Base-by-base conservation (phyloP, 2,888 invertebrate genomes). In the Scotopteryx bipunctaria region DNA sequence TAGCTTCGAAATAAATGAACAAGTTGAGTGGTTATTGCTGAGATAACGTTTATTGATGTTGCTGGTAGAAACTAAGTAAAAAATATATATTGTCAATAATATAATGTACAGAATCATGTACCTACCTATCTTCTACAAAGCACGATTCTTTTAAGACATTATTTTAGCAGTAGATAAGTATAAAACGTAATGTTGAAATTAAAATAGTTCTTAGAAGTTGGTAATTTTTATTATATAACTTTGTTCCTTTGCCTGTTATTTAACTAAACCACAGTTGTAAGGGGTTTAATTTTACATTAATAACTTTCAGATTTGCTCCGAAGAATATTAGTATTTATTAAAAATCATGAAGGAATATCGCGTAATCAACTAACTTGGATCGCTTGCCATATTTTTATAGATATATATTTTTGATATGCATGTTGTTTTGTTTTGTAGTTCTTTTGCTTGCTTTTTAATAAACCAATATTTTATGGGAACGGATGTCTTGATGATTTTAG, bases 321-420 rank as follows among this genome's bases (percentile, higher is more conserved):
- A 89, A 89, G 83, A 89, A 89, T 78, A 84, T 90, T 73, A 89
- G 86, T 69, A 90, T 90, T 69, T 90, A 76, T 71, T 90, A 76
- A 83, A 61, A 31, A 33, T 44, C 9, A 40, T 37, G 41, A 46
- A 43, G 17, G 11, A 16, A 45, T 27, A 44, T 55, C 41, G 35
- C 14, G 42, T 52, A 44, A 63, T 64, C 64, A 60, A 66, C 64
- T 66, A 63, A 57, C 50, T 48, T 38, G 47, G 21, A 50, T 35
- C 32, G 57, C 48, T 46, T 51, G 43, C 41, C 23, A 41, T 56
- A 53, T 61, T 56, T 57, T 55, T 15, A 50, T 52, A 43, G 33
- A 17, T 35, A 31, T 57, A 19, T 38, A 33, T 53, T 46, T 47
- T 51, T 42, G 11, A 43, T 61, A 37, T 37, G 63, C 66, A 59